These are phyloP conservation scores for Platalea minor DNA, from an alignment of 2,797 vertebrate genomes.

Conservation along the genomic window DNA sequence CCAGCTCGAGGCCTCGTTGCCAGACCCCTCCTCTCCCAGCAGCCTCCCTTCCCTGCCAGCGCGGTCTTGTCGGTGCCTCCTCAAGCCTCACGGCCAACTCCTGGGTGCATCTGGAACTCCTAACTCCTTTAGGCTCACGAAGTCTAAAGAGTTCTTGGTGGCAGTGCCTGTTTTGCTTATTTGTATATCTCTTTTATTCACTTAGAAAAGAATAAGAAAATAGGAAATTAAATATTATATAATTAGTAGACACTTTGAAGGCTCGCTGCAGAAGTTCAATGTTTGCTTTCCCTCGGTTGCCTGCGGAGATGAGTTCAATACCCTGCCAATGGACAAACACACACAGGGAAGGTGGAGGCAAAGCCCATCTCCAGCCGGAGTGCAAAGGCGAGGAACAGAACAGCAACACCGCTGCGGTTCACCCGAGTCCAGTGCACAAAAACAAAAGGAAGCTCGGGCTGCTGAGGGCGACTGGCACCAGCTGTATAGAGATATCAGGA, in stretches of 20 bases:
- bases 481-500: background rate
- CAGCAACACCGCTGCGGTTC: background rate
- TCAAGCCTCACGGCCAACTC: background rate
- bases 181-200: background rate
- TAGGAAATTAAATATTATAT: rapidly evolving
- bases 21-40: background rate
- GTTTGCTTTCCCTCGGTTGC: background rate
- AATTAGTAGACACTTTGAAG: background rate
- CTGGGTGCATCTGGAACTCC: background rate
- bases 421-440: slow-evolving; percentile 33
- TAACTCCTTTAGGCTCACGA: background rate
- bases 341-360: background rate
- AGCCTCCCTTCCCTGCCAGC: background rate
- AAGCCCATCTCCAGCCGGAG: background rate
- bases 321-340: background rate
- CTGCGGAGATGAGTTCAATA: background rate
- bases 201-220: background rate
- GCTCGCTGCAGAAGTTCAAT: rapidly evolving
- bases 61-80: background rate
- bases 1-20: background rate
- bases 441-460: slow-evolving; percentile 43
- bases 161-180: background rate
- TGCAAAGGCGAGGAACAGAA: background rate
- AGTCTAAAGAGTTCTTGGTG: background rate
- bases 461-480: slow-evolving; percentile 3